phyloP scores from a whole-genome alignment of 2,888 invertebrate species.

The Serripes groenlandicus region DNA sequence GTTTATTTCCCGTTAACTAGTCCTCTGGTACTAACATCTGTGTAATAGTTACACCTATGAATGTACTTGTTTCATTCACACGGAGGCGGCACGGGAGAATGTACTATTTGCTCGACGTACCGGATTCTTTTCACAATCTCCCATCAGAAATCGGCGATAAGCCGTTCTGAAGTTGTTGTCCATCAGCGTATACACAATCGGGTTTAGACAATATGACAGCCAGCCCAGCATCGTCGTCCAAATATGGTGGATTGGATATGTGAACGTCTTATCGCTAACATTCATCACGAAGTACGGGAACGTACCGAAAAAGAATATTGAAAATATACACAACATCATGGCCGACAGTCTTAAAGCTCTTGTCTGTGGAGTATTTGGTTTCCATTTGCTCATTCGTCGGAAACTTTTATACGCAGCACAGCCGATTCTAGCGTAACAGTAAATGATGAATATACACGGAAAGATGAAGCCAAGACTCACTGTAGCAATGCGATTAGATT shows the following conservation, averaged over 20 bases:
- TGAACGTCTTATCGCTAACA: conserved; percentile 72
- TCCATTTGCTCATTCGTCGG: conserved; percentile 72
- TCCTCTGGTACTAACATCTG: too few species aligned
- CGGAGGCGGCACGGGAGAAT: conserved; percentile 55
- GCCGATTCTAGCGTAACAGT: conserved; percentile 80
- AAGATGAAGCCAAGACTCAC: conserved; percentile 78
- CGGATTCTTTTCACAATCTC: conserved; percentile 72
- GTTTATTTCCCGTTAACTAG: too few species aligned
- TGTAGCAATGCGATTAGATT: conserved; percentile 77
- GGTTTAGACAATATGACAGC: conserved; percentile 79
- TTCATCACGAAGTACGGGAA: conserved; percentile 80
- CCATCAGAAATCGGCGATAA: conserved; percentile 74
- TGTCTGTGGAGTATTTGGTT: conserved; percentile 70
- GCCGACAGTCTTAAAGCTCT: conserved; percentile 78
- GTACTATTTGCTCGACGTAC: conserved; percentile 59
- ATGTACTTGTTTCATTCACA: too few species aligned
- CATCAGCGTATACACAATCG: conserved; percentile 80
- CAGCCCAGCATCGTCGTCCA: conserved; percentile 80
- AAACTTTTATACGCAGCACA: conserved; percentile 75
- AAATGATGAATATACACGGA: conserved; percentile 78
- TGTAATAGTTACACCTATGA: too few species aligned
- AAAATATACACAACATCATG: conserved; percentile 82
- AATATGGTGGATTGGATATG: conserved; percentile 76
- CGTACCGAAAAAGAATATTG: conserved; percentile 77
- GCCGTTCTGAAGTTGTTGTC: conserved; percentile 79